Conservation (phyloP, 2,113 vertebrate genomes). For the cat (Felis catus) region DNA sequence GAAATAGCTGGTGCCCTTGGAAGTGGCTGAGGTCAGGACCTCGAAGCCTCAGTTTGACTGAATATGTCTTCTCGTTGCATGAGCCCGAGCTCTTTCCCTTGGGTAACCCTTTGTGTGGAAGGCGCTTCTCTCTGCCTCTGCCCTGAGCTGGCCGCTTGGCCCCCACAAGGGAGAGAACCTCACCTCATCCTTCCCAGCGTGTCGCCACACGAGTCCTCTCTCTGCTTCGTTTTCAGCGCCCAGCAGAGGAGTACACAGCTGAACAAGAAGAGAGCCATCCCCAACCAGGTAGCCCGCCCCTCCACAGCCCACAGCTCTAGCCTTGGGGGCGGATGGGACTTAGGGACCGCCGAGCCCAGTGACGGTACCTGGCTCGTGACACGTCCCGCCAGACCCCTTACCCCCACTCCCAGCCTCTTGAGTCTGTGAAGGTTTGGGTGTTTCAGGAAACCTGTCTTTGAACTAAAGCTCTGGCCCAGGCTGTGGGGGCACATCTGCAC, state of each 20-base stretch:
- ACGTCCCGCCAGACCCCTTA: not conserved
- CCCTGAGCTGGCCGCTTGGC: not conserved
- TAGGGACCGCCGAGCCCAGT: not conserved
- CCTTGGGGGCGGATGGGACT: not conserved
- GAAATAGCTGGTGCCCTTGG: not conserved
- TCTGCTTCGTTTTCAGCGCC: slow-evolving; percentile 86
- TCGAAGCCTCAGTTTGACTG: not conserved
- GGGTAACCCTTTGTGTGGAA: too few species aligned
- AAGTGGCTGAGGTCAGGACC: not conserved
- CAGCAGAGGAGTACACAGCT: slow-evolving; percentile 94
- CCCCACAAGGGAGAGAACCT: not conserved
- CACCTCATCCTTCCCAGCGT: fast-evolving
- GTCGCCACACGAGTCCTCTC: not conserved
- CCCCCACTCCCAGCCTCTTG: not conserved
- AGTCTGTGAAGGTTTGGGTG: not conserved
- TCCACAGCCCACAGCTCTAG: not conserved
- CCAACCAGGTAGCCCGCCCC: slow-evolving; percentile 92
- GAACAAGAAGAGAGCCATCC: slow-evolving; percentile 95
- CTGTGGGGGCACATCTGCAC: not conserved
- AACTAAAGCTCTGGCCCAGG: not conserved
- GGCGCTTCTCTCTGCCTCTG: not conserved
- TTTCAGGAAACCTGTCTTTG: not conserved
- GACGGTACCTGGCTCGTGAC: not conserved
- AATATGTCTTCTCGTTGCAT: not conserved
- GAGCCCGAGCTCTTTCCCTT: not conserved